phyloP scores from a whole-genome alignment of 2,113 vertebrate species.

The Callipepla squamata region DNA sequence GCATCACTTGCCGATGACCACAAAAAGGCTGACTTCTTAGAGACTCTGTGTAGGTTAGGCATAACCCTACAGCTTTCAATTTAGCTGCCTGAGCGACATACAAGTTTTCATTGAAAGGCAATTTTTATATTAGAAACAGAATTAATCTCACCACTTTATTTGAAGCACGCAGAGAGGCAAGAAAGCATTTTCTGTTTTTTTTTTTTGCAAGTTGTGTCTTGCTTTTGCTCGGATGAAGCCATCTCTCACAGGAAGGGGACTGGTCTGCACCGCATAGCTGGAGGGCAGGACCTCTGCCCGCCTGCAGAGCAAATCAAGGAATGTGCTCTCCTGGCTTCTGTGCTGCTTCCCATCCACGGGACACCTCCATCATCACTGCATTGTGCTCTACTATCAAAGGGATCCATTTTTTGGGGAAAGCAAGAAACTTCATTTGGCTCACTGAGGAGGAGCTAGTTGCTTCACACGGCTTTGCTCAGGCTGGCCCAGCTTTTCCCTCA shows the following conservation, averaged over 20 bases:
- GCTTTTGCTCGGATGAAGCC: background rate
- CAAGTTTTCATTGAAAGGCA: fast-evolving
- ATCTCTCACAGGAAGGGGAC: fast-evolving
- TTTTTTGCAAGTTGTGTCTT: background rate
- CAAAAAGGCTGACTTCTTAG: background rate
- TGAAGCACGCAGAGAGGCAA: background rate
- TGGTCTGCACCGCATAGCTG: fast-evolving
- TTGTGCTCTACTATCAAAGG: background rate
- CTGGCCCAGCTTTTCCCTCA: background rate
- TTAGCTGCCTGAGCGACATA: background rate
- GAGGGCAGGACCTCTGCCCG: background rate
- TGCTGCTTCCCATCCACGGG: background rate
- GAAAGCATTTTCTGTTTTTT: background rate
- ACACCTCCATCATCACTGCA: background rate
- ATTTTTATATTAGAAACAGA: background rate
- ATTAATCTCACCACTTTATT: background rate
- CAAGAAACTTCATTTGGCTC: background rate
- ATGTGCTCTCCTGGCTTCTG: background rate
- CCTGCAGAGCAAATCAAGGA: background rate
- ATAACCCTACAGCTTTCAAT: background rate
- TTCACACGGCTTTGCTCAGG: background rate
- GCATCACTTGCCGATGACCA: background rate
- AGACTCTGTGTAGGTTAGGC: background rate
- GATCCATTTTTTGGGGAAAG: background rate
- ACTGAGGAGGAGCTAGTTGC: background rate